Conservation (phyloP, 2,888 invertebrate genomes). For the Tuta absoluta region DNA sequence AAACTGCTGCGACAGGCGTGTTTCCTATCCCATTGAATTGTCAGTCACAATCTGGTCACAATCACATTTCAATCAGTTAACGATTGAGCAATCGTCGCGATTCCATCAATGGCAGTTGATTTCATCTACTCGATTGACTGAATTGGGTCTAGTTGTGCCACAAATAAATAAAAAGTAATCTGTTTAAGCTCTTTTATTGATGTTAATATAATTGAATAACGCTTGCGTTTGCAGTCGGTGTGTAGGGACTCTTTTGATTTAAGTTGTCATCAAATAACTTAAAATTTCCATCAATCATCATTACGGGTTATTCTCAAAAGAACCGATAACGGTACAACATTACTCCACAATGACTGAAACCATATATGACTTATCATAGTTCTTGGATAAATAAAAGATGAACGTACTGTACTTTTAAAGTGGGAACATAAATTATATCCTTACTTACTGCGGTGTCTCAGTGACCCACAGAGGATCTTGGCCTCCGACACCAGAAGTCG, state of each 20-base stretch:
- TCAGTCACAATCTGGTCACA: constrained; percentile 23
- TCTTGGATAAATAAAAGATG: no score
- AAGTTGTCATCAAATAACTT: no score
- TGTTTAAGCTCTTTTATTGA: not conserved
- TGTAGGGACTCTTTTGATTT: not conserved
- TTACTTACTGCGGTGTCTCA: no score
- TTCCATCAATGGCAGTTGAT: constrained; percentile 18
- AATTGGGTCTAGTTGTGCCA: not conserved
- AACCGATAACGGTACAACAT: no score
- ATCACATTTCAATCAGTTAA: constrained; percentile 28
- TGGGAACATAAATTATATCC: no score
- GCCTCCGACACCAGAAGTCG: no score
- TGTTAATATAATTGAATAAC: not conserved
- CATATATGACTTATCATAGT: no score
- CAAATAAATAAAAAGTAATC: not conserved
- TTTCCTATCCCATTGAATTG: constrained; percentile 28
- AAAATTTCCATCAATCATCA: no score
- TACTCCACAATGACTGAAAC: no score
- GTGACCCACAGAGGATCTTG: no score
- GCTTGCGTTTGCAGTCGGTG: not conserved
- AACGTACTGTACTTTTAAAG: no score
- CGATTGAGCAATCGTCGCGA: constrained; percentile 17
- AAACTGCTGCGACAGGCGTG: constrained; percentile 7
- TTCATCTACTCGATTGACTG: constrained; percentile 12
- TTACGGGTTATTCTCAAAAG: no score